Base-by-base conservation (phyloP, 1,140 invertebrate species). In the Drosophila bocqueti region DNA sequence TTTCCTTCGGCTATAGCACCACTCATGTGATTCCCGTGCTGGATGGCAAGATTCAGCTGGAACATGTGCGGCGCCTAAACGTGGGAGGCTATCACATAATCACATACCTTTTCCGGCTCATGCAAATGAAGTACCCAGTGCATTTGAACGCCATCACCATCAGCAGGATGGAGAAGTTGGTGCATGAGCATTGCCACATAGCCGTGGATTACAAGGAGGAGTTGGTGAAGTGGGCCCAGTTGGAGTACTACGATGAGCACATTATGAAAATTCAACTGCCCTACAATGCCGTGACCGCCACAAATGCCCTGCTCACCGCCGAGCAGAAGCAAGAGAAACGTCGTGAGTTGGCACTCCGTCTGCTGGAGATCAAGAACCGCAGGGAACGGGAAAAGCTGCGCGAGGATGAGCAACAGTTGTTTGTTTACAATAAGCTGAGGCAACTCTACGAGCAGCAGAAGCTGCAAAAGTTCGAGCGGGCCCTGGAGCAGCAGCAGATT, bases 61-160 rank as follows among this genome's bases (percentile, higher is more conserved):
- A 93, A 11, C 95, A 96, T 90, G 94, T 96, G 43, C 95, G 97
- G 73, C 95, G 98, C 79, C 96, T 99, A 26, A 98, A 98, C 94
- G 93, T 98, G 65, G 96, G 98, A 57, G 98, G 98, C 11, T 96
- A 95, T 91, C 97, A 98, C 93, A 95, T 99, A 63, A 96, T 96
- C 50, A 95, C 94, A 16, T 98, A 97, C 92, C 94, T 99, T 92
- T 98, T 98, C 83, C 95, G 97, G 76, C 93, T 98, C n/a, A 94
- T 99, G 18, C 98, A 99, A 93, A 94, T 99, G 21, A 99, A 99
- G 93, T 99, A 99, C 94, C 98, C 98, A 6, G 96, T 96, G 3
- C 98, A 99, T 94, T 94, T 97, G 0, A 96, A 96, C 92, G 96
- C 97, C 7, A 97, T 99, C 62, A 98, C 97, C 5, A 95, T 96